Percentiles rank a stretch among this genome's conserved stretches.
phyloP scores from a whole-genome alignment of 2,797 vertebrate species.

The Lepilemur ruficaudatus region DNA sequence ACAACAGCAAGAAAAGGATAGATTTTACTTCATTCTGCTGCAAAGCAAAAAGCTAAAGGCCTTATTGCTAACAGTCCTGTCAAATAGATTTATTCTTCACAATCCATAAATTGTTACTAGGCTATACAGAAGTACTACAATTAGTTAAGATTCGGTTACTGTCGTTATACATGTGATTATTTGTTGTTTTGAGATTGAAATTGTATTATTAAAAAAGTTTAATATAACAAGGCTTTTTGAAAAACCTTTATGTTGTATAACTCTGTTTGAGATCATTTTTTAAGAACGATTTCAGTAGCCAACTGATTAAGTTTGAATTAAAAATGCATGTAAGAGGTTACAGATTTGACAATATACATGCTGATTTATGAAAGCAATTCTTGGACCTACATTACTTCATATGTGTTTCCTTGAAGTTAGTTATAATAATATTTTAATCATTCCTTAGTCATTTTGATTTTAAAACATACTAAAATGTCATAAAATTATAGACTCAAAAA shows the following conservation, averaged over 20 bases:
- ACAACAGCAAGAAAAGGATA: constrained; percentile 78
- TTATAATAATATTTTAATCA: constrained; percentile 67
- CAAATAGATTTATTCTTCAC: constrained; percentile 79
- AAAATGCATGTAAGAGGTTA: constrained; percentile 61
- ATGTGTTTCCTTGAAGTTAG: constrained; percentile 67
- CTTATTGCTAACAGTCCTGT: constrained; percentile 79
- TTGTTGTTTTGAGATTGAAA: constrained; percentile 67
- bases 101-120: constrained; percentile 75
- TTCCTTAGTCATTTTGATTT: constrained; percentile 64
- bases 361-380: constrained; percentile 64
- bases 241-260: constrained; percentile 37
- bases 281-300: constrained; percentile 53
- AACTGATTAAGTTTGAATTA: constrained; percentile 64
- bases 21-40: constrained; percentile 80
- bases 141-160: constrained; percentile 65
- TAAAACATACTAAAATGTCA: constrained; percentile 37
- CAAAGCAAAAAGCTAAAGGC: constrained; percentile 80
- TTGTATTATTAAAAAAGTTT: constrained; percentile 72
- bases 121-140: constrained; percentile 70
- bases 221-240: constrained; percentile 38
- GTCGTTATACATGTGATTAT: constrained; percentile 51
- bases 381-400: constrained; percentile 67
- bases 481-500: constrained; percentile 49
- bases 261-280: neutral
- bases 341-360: constrained; percentile 51